Evolutionary conservation across 2,797 vertebrate genomes (phyloP).

Genomic region (Cyclura pinguis): DNA sequence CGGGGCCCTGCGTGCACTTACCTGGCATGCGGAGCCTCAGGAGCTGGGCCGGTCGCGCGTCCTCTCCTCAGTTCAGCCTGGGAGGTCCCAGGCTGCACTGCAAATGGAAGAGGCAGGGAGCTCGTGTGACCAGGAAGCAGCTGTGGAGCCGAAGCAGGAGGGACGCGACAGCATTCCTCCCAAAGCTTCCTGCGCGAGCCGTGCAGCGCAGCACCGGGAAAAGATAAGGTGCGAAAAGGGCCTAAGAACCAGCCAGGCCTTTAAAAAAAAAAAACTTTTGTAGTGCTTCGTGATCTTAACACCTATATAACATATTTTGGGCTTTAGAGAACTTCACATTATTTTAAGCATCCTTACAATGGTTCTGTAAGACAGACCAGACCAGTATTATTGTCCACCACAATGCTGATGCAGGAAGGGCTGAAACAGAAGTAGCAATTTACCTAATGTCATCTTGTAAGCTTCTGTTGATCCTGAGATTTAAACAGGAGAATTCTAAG

Average conservation of each 20-base stretch:
- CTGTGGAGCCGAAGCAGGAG: too few relatives aligned
- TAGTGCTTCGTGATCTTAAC: neutral
- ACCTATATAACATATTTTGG: neutral
- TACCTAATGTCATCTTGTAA: neutral
- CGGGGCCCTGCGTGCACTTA: too few relatives aligned
- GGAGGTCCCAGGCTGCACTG: too few relatives aligned
- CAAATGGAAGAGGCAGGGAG: too few relatives aligned
- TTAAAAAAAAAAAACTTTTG: neutral
- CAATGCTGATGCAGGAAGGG: neutral
- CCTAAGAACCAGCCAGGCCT: neutral
- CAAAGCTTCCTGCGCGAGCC: too few relatives aligned
- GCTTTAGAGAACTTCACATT: neutral
- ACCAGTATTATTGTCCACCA: neutral
- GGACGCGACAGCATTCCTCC: too few relatives aligned
- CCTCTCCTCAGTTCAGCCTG: too few relatives aligned
- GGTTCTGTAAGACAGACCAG: neutral
- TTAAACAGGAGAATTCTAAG: neutral
- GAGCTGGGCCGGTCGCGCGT: too few relatives aligned
- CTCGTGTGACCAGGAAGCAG: too few relatives aligned
- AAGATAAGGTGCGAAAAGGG: too few relatives aligned
- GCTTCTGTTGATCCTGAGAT: neutral
- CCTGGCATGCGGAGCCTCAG: too few relatives aligned
- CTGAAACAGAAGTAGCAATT: neutral
- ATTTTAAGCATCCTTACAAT: neutral
- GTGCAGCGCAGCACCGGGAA: too few relatives aligned